Conservation (phyloP, 2,113 vertebrate species). For the Mustela lutreola region DNA sequence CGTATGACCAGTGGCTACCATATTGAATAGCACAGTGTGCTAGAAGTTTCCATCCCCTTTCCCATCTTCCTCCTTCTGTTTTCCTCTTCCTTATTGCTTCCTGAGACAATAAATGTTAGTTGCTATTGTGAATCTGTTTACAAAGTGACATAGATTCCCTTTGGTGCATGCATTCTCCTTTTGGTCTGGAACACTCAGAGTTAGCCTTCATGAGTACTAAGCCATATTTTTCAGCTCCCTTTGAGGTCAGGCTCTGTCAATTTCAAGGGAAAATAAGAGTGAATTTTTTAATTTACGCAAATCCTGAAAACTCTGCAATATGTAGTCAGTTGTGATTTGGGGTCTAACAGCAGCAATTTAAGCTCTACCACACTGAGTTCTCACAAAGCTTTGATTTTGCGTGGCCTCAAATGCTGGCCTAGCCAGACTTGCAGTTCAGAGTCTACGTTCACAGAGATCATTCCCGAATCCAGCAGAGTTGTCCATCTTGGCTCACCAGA, state of each 20-base stretch:
- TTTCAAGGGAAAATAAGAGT: background rate
- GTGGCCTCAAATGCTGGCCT: background rate
- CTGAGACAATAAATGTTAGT: background rate
- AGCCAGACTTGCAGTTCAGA: background rate
- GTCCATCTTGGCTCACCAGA: background rate
- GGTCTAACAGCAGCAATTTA: background rate
- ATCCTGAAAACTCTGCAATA: constrained; percentile 35
- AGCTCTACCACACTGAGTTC: background rate
- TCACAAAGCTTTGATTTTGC: background rate
- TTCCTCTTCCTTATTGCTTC: background rate
- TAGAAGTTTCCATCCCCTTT: background rate
- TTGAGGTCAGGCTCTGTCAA: background rate
- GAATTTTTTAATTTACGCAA: background rate
- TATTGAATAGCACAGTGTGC: background rate
- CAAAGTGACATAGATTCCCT: background rate
- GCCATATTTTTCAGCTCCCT: background rate
- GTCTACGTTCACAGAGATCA: background rate
- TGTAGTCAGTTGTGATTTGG: background rate
- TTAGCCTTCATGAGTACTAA: background rate
- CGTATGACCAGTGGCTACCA: background rate
- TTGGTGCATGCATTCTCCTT: background rate
- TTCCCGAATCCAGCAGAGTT: background rate
- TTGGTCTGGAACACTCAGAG: background rate
- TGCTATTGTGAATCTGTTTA: background rate
- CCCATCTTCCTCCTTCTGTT: background rate